These are phyloP conservation scores for Loxodonta africana DNA, from an alignment of 2,113 vertebrate genomes.

Conservation along the genomic window DNA sequence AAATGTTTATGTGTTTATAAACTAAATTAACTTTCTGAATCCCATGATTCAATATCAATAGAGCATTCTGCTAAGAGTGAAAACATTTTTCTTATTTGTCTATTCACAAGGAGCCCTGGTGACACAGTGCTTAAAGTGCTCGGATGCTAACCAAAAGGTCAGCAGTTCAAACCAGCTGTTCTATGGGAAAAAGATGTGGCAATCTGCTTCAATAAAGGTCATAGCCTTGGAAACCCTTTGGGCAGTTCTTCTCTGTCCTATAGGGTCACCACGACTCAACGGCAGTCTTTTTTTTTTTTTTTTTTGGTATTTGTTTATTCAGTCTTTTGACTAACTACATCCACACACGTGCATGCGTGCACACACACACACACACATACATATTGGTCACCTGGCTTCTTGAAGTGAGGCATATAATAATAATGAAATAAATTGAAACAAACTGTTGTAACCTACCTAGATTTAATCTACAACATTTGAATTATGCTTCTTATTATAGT, in stretches of 20 bases:
- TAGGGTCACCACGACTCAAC: too few species aligned
- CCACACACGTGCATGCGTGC: too few species aligned
- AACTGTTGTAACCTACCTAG: neutral
- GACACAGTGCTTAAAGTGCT: too few species aligned
- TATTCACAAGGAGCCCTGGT: neutral
- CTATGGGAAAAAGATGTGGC: neutral
- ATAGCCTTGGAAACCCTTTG: too few species aligned
- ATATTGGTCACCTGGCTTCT: neutral
- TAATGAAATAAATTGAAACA: neutral
- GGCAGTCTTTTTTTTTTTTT: neutral
- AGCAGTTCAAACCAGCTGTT: neutral
- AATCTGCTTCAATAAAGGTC: neutral
- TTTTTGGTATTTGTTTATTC: neutral
- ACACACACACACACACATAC: fast-evolving
- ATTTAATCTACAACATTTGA: conserved; percentile 31
- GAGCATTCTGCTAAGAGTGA: neutral
- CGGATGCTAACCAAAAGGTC: too few species aligned
- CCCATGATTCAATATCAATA: neutral
- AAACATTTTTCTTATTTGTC: neutral
- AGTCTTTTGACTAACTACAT: neutral
- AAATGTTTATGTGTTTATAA: neutral
- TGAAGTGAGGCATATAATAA: neutral
- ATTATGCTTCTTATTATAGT: neutral
- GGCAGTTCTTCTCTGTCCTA: too few species aligned
- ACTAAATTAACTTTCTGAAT: neutral